A percentile compares a stretch with the other conserved stretches of the same genome.
These are phyloP conservation scores for Maylandia zebra DNA, from an alignment of 2,113 vertebrate genomes.

Conservation along the genomic window DNA sequence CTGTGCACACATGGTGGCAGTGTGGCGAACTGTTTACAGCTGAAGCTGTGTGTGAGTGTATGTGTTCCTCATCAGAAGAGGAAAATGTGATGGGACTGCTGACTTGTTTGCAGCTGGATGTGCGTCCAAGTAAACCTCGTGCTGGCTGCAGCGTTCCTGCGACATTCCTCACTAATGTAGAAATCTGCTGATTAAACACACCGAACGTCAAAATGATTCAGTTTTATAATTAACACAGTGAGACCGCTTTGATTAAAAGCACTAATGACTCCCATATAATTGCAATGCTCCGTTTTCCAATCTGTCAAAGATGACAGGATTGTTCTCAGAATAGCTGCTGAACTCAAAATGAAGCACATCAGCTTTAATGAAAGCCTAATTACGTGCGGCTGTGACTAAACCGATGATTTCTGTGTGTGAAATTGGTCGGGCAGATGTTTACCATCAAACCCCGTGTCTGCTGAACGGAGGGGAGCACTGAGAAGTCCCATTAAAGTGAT, in stretches of 20 bases:
- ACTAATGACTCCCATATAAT: not conserved
- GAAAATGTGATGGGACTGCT: not conserved
- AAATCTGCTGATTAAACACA: not conserved
- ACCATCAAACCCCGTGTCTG: not conserved
- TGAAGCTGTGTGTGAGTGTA: not conserved
- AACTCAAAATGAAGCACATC: not conserved
- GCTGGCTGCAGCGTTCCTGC: not conserved
- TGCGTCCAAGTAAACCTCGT: not conserved
- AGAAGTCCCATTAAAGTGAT: not conserved
- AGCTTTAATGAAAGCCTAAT: slow-evolving; percentile 14
- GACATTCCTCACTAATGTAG: not conserved
- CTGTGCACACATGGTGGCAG: slow-evolving; percentile 48
- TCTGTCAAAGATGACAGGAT: not conserved
- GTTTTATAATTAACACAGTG: not conserved
- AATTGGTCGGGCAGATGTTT: slow-evolving; percentile 17
- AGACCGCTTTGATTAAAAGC: not conserved
- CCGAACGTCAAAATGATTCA: not conserved
- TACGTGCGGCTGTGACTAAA: slow-evolving; percentile 19
- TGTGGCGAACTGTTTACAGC: not conserved
- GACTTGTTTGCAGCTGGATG: not conserved
- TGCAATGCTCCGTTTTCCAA: not conserved
- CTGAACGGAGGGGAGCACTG: not conserved
- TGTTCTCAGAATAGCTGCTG: not conserved
- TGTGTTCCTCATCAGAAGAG: not conserved
- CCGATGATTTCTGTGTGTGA: slow-evolving; percentile 6